Evolutionary conservation across 1,140 invertebrate species (phyloP).

Genomic region (Temnothorax curvispinosus): DNA sequence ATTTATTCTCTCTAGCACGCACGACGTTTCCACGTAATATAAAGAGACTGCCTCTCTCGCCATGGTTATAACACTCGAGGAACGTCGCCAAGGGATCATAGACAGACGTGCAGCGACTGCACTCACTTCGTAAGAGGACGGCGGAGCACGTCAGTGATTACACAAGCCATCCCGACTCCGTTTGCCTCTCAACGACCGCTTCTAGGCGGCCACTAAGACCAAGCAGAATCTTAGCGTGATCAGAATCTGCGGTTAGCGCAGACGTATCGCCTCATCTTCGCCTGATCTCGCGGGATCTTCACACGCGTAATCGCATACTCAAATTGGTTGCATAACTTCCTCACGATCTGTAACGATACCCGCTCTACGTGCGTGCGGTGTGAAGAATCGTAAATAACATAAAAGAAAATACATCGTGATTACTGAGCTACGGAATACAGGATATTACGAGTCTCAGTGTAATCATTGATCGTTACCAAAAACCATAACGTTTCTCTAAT

Average conservation of each 20-base stretch:
- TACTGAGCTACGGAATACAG: not conserved
- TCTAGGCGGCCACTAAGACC: slow-evolving; percentile 31
- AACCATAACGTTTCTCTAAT: not conserved
- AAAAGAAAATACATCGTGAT: not conserved
- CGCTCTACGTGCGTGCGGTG: not conserved
- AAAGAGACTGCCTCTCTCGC: slow-evolving; percentile 38
- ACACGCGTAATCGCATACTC: not conserved
- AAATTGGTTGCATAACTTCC: not conserved
- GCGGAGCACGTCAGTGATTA: slow-evolving; percentile 33
- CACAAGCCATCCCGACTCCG: slow-evolving; percentile 15
- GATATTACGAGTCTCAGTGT: not conserved
- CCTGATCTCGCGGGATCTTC: not conserved
- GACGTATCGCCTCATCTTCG: not conserved
- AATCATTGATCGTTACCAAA: not conserved
- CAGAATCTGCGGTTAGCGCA: not conserved
- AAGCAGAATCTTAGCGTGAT: not conserved
- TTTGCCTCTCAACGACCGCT: not conserved
- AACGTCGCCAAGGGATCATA: slow-evolving; percentile 73
- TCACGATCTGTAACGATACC: slow-evolving; percentile 6
- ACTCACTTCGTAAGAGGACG: slow-evolving; percentile 54
- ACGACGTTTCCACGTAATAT: slow-evolving; percentile 1
- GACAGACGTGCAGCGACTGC: slow-evolving; percentile 64
- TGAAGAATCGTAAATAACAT: slow-evolving; percentile 4
- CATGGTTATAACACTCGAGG: slow-evolving; percentile 61
- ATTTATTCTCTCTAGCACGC: not conserved